Evolutionary conservation across 2,797 vertebrate genomes (phyloP).

Genomic region (Allobates femoralis): DNA sequence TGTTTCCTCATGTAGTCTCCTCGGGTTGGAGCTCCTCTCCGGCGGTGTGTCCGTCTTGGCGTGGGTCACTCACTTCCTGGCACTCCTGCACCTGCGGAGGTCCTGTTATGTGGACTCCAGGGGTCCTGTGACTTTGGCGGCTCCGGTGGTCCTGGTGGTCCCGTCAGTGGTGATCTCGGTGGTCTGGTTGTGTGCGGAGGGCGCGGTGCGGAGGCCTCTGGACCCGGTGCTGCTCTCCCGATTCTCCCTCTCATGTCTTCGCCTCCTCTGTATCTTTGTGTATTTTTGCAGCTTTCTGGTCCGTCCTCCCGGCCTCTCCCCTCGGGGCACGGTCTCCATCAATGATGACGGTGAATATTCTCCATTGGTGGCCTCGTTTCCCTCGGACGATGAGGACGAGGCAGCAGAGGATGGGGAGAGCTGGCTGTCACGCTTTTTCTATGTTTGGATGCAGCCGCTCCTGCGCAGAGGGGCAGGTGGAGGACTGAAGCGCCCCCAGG

Average conservation of each 20-base stretch:
- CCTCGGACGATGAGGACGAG: constrained; percentile 68
- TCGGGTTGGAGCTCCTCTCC: constrained; percentile 81
- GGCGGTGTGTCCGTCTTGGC: constrained; percentile 79
- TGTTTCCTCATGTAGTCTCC: constrained; percentile 75
- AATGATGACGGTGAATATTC: constrained; percentile 74
- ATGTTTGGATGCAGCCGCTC: constrained; percentile 90
- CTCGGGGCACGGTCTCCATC: constrained; percentile 70
- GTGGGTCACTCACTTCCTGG: constrained; percentile 84
- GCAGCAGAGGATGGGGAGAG: constrained; percentile 89
- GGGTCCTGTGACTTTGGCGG: constrained; percentile 79
- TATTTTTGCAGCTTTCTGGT: constrained; percentile 80
- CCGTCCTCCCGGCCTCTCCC: constrained; percentile 68
- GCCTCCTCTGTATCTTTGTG: constrained; percentile 76
- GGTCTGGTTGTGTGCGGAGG: constrained; percentile 73
- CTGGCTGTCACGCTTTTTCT: constrained; percentile 89
- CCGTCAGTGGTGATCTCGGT: constrained; percentile 83
- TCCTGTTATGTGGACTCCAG: constrained; percentile 73
- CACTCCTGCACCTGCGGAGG: constrained; percentile 76
- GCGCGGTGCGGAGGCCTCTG: constrained; percentile 68
- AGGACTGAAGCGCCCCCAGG: constrained; percentile 78
- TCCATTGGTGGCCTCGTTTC: constrained; percentile 72
- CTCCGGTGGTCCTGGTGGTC: constrained; percentile 77
- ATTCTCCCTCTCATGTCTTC: constrained; percentile 77
- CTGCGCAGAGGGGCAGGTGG: constrained; percentile 80
- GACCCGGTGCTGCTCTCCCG: constrained; percentile 75